These are phyloP conservation scores for Sakesphorus luctuosus DNA, from an alignment of 2,113 vertebrate species.

Conservation along the genomic window DNA sequence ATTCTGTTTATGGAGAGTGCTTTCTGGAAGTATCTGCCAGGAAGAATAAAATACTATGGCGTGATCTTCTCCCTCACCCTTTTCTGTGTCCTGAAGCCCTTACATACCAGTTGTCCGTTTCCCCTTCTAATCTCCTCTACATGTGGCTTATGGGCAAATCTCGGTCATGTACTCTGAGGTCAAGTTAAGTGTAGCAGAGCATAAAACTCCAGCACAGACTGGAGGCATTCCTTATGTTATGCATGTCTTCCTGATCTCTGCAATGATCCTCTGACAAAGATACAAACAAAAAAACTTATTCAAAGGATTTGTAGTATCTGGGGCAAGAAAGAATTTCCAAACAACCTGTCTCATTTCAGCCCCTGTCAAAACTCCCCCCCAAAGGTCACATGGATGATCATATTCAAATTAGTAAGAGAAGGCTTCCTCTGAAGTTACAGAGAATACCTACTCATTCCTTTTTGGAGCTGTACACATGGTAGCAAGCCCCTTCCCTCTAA, in stretches of 20 bases:
- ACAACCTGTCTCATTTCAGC: fast-evolving
- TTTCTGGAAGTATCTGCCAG: not conserved
- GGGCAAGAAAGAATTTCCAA: not conserved
- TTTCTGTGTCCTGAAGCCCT: not conserved
- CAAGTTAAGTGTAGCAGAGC: not conserved
- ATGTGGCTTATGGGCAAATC: not conserved
- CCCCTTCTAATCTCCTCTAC: not conserved
- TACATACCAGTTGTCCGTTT: not conserved
- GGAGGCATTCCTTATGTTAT: not conserved
- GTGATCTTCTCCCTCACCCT: not conserved
- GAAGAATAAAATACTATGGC: not conserved
- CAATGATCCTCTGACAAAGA: not conserved
- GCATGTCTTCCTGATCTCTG: not conserved
- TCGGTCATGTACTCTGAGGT: not conserved
- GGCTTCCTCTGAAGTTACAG: not conserved
- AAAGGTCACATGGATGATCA: not conserved
- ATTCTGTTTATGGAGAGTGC: not conserved
- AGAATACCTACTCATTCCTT: not conserved
- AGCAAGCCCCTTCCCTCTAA: not conserved
- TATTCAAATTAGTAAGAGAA: not conserved
- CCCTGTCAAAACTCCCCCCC: not conserved
- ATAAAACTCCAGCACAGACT: not conserved
- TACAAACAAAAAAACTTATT: not conserved
- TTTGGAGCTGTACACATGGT: not conserved
- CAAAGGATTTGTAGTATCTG: not conserved